Conservation (phyloP, 2,888 invertebrate genomes). For the Noctua fimbriata region DNA sequence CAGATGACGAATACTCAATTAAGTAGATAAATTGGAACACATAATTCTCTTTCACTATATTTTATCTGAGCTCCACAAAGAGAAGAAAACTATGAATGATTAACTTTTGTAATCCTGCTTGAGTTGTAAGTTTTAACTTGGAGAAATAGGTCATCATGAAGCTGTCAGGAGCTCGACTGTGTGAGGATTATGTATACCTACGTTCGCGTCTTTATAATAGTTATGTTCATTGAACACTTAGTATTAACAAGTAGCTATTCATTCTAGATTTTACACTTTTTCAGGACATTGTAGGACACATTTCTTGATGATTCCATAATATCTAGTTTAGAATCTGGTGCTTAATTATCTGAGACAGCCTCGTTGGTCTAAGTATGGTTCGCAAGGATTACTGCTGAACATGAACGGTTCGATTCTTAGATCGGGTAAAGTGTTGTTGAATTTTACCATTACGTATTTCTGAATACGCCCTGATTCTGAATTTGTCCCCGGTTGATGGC, state of each 20-base stretch:
- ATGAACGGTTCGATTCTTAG: neutral
- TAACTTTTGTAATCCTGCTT: slow-evolving; percentile 41
- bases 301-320: neutral
- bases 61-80: neutral
- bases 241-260: slow-evolving; percentile 5
- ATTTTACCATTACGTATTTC: neutral
- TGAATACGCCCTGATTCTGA: neutral
- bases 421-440: neutral
- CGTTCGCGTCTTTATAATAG: slow-evolving; percentile 1
- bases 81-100: slow-evolving; percentile 29
- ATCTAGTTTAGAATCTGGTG: neutral
- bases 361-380: neutral
- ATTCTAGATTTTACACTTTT: neutral
- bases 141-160: slow-evolving; percentile 56
- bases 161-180: slow-evolving; percentile 34
- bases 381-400: neutral
- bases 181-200: slow-evolving; percentile 36
- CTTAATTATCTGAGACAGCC: neutral
- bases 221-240: slow-evolving; percentile 1
- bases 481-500: neutral
- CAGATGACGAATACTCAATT: neutral
- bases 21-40: slow-evolving; percentile 6
- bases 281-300: neutral
- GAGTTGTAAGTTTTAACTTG: slow-evolving; percentile 51
- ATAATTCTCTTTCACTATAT: neutral